Conservation (phyloP, 2,888 invertebrate species). For the Keiferia lycopersicella region DNA sequence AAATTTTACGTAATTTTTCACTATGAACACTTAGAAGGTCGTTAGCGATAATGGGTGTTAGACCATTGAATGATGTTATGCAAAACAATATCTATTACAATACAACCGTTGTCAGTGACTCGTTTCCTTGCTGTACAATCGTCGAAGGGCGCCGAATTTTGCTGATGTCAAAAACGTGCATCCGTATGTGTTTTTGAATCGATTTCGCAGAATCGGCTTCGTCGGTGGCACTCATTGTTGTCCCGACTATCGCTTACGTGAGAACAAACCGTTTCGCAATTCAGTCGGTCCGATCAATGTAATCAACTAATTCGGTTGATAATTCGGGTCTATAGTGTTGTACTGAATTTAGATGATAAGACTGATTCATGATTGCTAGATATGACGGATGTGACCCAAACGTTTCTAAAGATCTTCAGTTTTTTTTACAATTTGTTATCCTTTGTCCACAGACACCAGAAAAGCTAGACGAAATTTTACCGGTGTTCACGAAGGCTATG, state of each 20-base stretch:
- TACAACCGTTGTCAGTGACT: conserved; percentile 41
- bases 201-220: conserved; percentile 74
- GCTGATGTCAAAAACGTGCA: conserved; percentile 80
- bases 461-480: conserved; percentile 67
- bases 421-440: conserved; percentile 17
- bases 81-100: conserved; percentile 24
- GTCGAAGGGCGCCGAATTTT: conserved; percentile 66
- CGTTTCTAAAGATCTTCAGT: background rate
- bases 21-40: too few relatives aligned
- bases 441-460: conserved; percentile 51
- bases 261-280: conserved; percentile 77
- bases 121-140: conserved; percentile 57
- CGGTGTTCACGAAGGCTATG: conserved; percentile 84
- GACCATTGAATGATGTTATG: conserved; percentile 1
- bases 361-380: background rate
- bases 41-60: background rate
- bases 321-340: conserved; percentile 30
- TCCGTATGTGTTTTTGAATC: conserved; percentile 77
- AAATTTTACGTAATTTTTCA: too few relatives aligned
- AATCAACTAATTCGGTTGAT: conserved; percentile 52
- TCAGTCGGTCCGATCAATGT: conserved; percentile 53
- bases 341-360: background rate
- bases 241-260: conserved; percentile 73
- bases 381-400: too few relatives aligned
- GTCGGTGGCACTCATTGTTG: conserved; percentile 79